Evolutionary conservation across 2,888 invertebrate species (phyloP).

Genomic region (Dioctria linearis): DNA sequence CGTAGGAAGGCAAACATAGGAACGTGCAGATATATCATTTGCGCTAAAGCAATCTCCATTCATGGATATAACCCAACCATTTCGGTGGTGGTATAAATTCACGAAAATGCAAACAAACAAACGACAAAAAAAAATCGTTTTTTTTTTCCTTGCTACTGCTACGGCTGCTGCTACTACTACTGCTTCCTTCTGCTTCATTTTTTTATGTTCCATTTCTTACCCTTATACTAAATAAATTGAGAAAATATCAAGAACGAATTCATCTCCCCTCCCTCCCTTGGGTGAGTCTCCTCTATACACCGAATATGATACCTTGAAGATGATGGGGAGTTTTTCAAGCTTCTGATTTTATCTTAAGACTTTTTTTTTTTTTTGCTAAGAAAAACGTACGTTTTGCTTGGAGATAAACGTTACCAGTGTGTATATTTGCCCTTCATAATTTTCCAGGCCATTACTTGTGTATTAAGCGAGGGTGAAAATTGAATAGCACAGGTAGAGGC

Average conservation of each 20-base stretch:
- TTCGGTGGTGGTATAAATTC: conserved; percentile 41
- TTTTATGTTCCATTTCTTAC: conserved; percentile 41
- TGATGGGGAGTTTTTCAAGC: conserved; percentile 47
- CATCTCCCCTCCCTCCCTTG: conserved; percentile 4
- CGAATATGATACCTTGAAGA: conserved; percentile 49
- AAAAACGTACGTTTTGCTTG: conserved; percentile 17
- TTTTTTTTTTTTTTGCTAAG: conserved; percentile 16
- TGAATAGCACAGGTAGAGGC: conserved; percentile 26
- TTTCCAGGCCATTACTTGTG: conserved; percentile 49
- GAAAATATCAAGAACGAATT: conserved; percentile 42
- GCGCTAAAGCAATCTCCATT: conserved; percentile 48
- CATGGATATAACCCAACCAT: conserved; percentile 46
- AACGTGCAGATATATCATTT: conserved; percentile 48
- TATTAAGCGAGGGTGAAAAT: conserved; percentile 50
- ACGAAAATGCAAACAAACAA: conserved; percentile 47
- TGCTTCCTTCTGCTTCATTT: conserved; percentile 8
- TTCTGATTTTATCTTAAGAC: conserved; percentile 50
- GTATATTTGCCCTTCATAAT: conserved; percentile 53
- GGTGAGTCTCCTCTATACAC: conserved; percentile 33
- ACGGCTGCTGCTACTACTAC: too few species aligned
- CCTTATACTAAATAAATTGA: neutral
- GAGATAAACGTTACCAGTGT: conserved; percentile 31
- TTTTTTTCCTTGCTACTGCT: neutral
- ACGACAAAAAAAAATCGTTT: conserved; percentile 23
- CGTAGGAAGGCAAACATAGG: conserved; percentile 38